Percentiles rank a stretch among this genome's conserved stretches.
Conservation (phyloP, 2,797 vertebrate species). For the Darevskia nairensis region DNA sequence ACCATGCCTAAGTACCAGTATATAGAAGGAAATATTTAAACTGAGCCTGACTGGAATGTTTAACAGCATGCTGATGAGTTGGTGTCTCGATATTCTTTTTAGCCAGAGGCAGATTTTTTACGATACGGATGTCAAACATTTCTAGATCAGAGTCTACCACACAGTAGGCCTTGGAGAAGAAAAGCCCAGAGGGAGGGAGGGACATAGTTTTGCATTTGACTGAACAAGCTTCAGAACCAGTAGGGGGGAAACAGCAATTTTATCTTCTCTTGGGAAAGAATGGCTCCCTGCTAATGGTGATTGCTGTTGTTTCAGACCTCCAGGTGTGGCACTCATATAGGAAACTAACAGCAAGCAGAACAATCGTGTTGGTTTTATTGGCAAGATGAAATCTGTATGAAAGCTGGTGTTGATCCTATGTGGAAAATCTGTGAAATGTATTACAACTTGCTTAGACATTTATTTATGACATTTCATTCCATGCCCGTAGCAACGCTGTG, state of each 20-base stretch:
- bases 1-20: slow-evolving; percentile 55
- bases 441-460: background rate
- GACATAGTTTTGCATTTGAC: slow-evolving; percentile 32
- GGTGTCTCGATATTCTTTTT: slow-evolving; percentile 44
- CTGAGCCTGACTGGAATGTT: slow-evolving; percentile 40
- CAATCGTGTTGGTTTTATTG: background rate
- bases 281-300: slow-evolving; percentile 1
- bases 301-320: slow-evolving; percentile 25
- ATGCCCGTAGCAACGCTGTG: background rate
- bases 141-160: slow-evolving; percentile 47
- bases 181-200: slow-evolving; percentile 40
- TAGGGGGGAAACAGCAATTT: slow-evolving; percentile 17
- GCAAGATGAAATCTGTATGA: slow-evolving; percentile 11
- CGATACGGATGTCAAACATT: slow-evolving; percentile 59
- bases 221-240: slow-evolving; percentile 51
- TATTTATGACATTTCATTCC: background rate
- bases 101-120: slow-evolving; percentile 59
- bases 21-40: slow-evolving; percentile 59
- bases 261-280: slow-evolving; percentile 41
- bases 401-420: background rate
- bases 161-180: slow-evolving; percentile 44
- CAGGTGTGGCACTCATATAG: accelerated
- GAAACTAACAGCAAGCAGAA: slow-evolving; percentile 29
- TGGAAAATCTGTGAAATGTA: background rate
- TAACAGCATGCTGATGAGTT: slow-evolving; percentile 59